Evolutionary conservation across 1,140 invertebrate genomes (phyloP).

Genomic region (Myzus persicae): DNA sequence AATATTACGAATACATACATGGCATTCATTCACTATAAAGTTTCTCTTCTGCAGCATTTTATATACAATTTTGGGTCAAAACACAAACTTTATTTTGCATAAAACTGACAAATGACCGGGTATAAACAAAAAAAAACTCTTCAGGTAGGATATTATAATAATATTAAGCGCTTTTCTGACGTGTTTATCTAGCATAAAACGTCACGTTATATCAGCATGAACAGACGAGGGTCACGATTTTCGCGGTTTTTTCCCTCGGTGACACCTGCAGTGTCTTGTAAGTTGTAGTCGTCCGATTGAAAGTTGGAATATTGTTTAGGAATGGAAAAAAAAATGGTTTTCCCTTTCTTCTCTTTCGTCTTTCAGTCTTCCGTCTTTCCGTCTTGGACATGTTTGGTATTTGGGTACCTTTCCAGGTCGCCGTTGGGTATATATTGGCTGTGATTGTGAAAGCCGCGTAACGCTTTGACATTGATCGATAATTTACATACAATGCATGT

Average conservation of each 20-base stretch:
- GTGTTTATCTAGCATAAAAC: slow-evolving; percentile 48
- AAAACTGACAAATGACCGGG: slow-evolving; percentile 4
- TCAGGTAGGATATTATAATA: neutral
- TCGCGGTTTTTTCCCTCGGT: neutral
- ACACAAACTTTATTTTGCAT: neutral
- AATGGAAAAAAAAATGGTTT: slow-evolving; percentile 4
- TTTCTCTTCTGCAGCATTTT: neutral
- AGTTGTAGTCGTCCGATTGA: neutral
- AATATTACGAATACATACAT: neutral
- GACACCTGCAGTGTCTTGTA: slow-evolving; percentile 9
- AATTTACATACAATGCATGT: slow-evolving; percentile 57
- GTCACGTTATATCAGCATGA: slow-evolving; percentile 39
- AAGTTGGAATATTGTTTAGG: neutral
- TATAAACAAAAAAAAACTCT: neutral
- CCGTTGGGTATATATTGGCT: slow-evolving; percentile 13
- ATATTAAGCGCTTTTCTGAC: slow-evolving; percentile 32
- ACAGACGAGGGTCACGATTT: slow-evolving; percentile 51
- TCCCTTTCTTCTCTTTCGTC: neutral
- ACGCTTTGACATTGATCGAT: slow-evolving; percentile 56
- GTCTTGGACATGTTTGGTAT: slow-evolving; percentile 43
- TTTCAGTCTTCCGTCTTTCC: slow-evolving; percentile 22
- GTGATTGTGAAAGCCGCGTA: slow-evolving; percentile 45
- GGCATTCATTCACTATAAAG: neutral
- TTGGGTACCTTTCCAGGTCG: slow-evolving; percentile 49
- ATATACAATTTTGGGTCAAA: neutral